Conservation (phyloP, 2,113 vertebrate species). For the Odobenus rosmarus region DNA sequence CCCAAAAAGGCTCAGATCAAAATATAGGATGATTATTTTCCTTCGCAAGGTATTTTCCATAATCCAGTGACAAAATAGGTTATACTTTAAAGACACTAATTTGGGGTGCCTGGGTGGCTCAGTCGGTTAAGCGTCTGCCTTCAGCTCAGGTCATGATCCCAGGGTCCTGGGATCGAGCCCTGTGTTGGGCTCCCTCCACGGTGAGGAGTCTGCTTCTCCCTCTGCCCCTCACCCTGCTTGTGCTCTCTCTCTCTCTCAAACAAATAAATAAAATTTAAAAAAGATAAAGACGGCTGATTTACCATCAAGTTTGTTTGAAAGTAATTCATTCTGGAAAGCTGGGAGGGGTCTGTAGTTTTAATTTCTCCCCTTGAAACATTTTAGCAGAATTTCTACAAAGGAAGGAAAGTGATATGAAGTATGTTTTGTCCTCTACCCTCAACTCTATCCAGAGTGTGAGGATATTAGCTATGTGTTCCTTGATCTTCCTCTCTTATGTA, state of each 20-base stretch:
- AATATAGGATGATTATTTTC: not conserved
- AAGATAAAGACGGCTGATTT: conserved; percentile 10
- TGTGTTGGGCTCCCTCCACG: too few species aligned
- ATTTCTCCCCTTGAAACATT: conserved; percentile 38
- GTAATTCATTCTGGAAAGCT: conserved; percentile 40
- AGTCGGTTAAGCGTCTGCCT: not conserved
- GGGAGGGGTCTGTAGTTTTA: not conserved
- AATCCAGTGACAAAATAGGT: not conserved
- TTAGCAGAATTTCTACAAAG: conserved; percentile 11
- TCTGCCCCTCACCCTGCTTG: too few species aligned
- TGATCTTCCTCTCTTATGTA: not conserved
- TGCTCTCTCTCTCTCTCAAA: too few species aligned
- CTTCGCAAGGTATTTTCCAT: not conserved
- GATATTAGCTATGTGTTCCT: not conserved
- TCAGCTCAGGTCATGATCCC: not conserved
- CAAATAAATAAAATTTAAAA: not conserved
- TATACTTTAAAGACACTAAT: not conserved
- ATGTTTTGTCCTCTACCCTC: not conserved
- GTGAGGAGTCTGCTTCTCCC: too few species aligned
- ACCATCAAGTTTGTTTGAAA: not conserved
- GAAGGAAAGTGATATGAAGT: not conserved
- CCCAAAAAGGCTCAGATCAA: not conserved
- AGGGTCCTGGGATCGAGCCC: too few species aligned
- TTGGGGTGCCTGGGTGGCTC: not conserved
- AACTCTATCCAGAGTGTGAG: not conserved